Conservation (phyloP, 1,140 invertebrate species). For the Coptotermes formosanus region DNA sequence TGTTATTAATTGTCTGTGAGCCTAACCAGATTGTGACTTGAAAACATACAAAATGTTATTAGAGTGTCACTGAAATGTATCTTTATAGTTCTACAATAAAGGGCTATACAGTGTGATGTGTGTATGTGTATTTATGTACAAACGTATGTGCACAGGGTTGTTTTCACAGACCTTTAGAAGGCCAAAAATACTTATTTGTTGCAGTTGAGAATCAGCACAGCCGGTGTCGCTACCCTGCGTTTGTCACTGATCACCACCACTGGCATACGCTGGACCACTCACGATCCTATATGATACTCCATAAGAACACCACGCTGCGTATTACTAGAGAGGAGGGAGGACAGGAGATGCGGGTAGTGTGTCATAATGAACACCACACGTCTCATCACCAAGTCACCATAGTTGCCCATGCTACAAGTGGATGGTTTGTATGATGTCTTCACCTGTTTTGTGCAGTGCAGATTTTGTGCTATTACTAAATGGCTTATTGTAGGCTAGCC, state of each 20-base stretch:
- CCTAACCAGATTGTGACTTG: too few species aligned
- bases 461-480: too few species aligned
- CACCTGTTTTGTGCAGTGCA: too few species aligned
- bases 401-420: conserved; percentile 70
- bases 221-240: conserved; percentile 44
- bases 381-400: conserved; percentile 52
- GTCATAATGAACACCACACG: conserved; percentile 30
- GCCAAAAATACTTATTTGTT: not conserved
- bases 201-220: conserved; percentile 20
- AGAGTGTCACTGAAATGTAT: too few species aligned
- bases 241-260: conserved; percentile 43
- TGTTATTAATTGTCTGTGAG: too few species aligned
- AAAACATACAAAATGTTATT: too few species aligned
- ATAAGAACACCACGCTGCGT: conserved; percentile 42
- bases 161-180: too few species aligned
- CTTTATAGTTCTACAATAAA: too few species aligned
- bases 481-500: too few species aligned
- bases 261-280: conserved; percentile 47
- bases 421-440: conserved; percentile 58
- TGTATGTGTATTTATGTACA: too few species aligned
- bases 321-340: not conserved
- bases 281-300: conserved; percentile 41
- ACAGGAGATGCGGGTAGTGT: conserved; percentile 36
- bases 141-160: too few species aligned
- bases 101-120: too few species aligned